Percentiles rank a stretch among this genome's conserved stretches.
These are phyloP conservation scores for Anguilla pacifica DNA, from an alignment of 2,797 vertebrate species.

Conservation along the genomic window DNA sequence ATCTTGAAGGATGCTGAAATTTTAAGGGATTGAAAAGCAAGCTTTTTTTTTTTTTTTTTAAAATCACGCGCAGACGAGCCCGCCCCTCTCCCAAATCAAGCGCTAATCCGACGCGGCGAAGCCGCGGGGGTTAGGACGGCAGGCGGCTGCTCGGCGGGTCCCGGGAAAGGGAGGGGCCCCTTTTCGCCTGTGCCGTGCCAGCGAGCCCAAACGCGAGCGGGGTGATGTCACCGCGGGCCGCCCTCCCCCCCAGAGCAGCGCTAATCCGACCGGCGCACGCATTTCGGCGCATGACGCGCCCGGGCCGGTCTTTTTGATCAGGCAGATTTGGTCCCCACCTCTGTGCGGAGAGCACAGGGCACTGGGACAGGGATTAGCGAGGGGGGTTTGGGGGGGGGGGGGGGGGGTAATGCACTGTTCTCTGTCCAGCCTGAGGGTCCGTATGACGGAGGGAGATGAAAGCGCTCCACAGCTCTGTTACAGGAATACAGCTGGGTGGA, in stretches of 20 bases:
- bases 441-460: background rate
- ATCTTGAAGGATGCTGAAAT: background rate
- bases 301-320: background rate
- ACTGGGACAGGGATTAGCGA: background rate
- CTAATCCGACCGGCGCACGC: slow-evolving; percentile 3
- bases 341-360: background rate
- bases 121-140: background rate
- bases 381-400: background rate
- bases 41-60: background rate
- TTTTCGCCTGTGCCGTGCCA: background rate
- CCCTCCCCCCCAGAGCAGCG: background rate
- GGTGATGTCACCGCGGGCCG: background rate
- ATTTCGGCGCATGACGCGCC: slow-evolving; percentile 14
- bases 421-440: background rate
- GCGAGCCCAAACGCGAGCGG: background rate
- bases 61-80: background rate
- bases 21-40: background rate
- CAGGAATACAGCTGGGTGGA: background rate
- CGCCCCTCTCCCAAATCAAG: background rate
- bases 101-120: background rate
- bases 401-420: background rate
- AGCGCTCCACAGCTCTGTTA: too few relatives aligned
- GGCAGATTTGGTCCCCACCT: background rate
- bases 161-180: background rate
- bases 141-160: background rate